Percentiles rank a stretch among this genome's conserved stretches.
Conservation (phyloP, 1,140 invertebrate genomes). For the Chironomus tepperi region DNA sequence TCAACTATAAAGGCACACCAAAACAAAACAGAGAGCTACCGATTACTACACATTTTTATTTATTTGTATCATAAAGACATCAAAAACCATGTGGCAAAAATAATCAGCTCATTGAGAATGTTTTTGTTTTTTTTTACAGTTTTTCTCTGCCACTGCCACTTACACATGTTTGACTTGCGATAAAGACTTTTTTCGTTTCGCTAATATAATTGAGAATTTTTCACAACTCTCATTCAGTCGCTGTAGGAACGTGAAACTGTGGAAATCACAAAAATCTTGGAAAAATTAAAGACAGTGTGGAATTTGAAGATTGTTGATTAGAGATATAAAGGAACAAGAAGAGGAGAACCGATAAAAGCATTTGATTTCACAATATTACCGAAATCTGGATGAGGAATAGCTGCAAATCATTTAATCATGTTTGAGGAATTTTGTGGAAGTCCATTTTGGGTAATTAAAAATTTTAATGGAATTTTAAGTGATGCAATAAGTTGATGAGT, state of each 20-base stretch:
- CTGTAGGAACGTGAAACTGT: neutral
- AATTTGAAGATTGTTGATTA: neutral
- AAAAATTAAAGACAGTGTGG: neutral
- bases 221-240: conserved; percentile 9
- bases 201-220: conserved; percentile 26
- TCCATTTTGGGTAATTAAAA: neutral
- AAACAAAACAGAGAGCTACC: too few species aligned
- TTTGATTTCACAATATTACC: neutral
- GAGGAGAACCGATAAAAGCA: neutral
- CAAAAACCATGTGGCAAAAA: too few species aligned
- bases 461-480: neutral
- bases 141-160: neutral
- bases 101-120: neutral
- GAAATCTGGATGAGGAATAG: neutral
- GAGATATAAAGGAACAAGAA: neutral
- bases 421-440: neutral
- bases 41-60: too few species aligned
- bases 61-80: too few species aligned
- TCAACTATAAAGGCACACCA: too few species aligned
- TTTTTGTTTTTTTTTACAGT: neutral
- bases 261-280: neutral
- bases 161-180: conserved; percentile 31
- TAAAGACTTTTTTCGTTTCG: neutral
- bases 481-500: neutral
- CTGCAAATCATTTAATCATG: neutral